Conservation (phyloP, 1,140 invertebrate species). For the Palaemon carinicauda region DNA sequence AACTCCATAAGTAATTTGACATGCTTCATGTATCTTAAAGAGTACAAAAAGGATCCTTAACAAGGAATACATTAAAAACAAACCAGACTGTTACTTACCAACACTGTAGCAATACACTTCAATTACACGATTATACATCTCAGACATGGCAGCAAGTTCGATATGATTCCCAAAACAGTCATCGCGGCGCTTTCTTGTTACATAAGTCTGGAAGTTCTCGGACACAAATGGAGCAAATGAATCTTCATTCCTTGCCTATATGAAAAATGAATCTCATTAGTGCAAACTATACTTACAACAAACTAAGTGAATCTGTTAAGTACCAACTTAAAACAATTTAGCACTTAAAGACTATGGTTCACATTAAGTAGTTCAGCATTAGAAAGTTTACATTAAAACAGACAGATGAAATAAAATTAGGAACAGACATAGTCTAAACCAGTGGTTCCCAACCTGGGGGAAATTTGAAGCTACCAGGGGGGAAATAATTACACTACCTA, state of each 20-base stretch:
- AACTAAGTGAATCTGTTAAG: no score
- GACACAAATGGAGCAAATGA: conserved; percentile 94
- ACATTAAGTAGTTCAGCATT: no score
- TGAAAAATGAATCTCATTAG: conserved; percentile 60
- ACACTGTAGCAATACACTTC: conserved; percentile 90
- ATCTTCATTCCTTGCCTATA: conserved; percentile 81
- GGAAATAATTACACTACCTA: no score
- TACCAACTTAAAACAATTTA: no score
- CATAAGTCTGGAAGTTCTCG: conserved; percentile 88
- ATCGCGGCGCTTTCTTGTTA: conserved; percentile 80
- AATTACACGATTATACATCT: conserved; percentile 92
- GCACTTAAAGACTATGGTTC: no score
- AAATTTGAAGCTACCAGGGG: no score
- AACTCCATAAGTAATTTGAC: no score
- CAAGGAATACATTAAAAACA: no score
- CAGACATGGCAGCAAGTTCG: conserved; percentile 92
- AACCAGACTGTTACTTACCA: conserved; percentile 68
- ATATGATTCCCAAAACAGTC: conserved; percentile 92
- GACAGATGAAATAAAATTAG: not conserved
- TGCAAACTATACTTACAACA: conserved; percentile 29
- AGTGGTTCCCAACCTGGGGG: no score
- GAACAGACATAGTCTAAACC: not conserved
- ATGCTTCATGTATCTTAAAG: no score
- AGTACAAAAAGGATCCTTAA: no score
- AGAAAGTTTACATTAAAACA: not conserved